Percentiles rank a stretch among this genome's conserved stretches.
Evolutionary conservation across 2,797 vertebrate genomes (phyloP).

Genomic region (Acrocephalus scirpaceus): DNA sequence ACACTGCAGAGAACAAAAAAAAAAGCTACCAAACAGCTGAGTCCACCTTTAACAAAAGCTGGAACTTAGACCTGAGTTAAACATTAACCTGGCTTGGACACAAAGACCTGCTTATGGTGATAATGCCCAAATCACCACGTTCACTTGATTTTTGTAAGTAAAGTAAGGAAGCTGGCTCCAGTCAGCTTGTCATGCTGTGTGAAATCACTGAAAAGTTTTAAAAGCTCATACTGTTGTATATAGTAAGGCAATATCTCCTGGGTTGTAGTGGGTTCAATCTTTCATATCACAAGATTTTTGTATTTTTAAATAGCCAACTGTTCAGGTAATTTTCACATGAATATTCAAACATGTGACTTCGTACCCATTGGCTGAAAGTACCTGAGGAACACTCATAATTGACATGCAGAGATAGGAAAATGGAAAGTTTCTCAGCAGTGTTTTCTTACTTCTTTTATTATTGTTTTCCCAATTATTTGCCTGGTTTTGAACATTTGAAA

Average conservation of each 20-base stretch:
- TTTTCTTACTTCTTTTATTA: constrained; percentile 8
- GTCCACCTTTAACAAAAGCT: background rate
- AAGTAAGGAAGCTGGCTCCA: background rate
- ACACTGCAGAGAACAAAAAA: background rate
- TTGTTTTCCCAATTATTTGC: constrained; percentile 13
- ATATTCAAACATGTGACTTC: background rate
- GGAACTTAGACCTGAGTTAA: background rate
- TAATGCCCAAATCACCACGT: background rate
- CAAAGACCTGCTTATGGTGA: background rate
- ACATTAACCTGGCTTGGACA: background rate
- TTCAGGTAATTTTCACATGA: background rate
- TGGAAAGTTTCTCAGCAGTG: background rate
- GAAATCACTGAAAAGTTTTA: background rate
- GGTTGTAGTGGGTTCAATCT: background rate
- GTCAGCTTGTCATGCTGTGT: background rate
- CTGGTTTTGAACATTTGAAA: constrained; percentile 6
- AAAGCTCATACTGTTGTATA: background rate
- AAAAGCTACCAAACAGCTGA: background rate
- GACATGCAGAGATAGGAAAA: background rate
- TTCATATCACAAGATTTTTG: background rate
- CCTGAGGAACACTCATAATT: background rate
- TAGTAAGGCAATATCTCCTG: background rate
- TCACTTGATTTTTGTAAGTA: background rate
- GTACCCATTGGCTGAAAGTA: background rate
- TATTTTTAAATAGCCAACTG: background rate